These are phyloP conservation scores for Pangasius sanitwongsei DNA, from an alignment of 2,797 vertebrate species.

Conservation along the genomic window DNA sequence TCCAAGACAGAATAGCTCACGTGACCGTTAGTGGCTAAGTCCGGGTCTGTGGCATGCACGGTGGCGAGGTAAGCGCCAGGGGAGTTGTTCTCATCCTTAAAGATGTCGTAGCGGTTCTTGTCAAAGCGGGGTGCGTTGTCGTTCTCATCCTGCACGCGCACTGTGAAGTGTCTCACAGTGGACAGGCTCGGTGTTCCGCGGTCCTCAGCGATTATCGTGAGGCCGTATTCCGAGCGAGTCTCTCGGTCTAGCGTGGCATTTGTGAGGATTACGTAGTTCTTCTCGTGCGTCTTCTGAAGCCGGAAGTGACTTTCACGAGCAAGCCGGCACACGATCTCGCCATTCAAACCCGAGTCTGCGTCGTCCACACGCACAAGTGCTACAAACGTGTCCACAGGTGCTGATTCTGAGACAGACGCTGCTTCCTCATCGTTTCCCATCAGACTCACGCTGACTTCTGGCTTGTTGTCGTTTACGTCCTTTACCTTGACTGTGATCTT, in stretches of 20 bases:
- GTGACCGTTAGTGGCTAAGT: slow-evolving; percentile 89
- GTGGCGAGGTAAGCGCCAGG: slow-evolving; percentile 90
- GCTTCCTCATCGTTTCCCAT: slow-evolving; percentile 89
- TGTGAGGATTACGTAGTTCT: slow-evolving; percentile 95
- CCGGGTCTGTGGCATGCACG: slow-evolving; percentile 88
- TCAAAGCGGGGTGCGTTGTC: slow-evolving; percentile 94
- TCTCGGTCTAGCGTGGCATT: slow-evolving; percentile 92
- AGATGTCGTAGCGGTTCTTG: slow-evolving; percentile 89
- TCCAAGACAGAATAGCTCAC: slow-evolving; percentile 94
- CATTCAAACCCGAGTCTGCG: slow-evolving; percentile 88
- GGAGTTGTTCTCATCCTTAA: slow-evolving; percentile 92
- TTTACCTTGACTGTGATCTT: slow-evolving; percentile 93
- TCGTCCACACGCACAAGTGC: slow-evolving; percentile 93
- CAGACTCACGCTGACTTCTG: slow-evolving; percentile 91
- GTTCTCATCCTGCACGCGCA: slow-evolving; percentile 91
- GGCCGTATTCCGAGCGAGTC: slow-evolving; percentile 90
- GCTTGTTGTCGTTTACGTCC: slow-evolving; percentile 96
- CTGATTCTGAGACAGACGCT: slow-evolving; percentile 88
- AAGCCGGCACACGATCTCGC: slow-evolving; percentile 88
- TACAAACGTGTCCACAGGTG: slow-evolving; percentile 88
- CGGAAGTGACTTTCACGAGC: slow-evolving; percentile 93
- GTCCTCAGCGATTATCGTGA: slow-evolving; percentile 94
- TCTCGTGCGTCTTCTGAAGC: slow-evolving; percentile 92
- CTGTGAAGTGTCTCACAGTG: slow-evolving; percentile 91
- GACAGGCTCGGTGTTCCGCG: slow-evolving; percentile 88